These are phyloP conservation scores for Argentina silus DNA, from an alignment of 2,797 vertebrate genomes.

Conservation along the genomic window DNA sequence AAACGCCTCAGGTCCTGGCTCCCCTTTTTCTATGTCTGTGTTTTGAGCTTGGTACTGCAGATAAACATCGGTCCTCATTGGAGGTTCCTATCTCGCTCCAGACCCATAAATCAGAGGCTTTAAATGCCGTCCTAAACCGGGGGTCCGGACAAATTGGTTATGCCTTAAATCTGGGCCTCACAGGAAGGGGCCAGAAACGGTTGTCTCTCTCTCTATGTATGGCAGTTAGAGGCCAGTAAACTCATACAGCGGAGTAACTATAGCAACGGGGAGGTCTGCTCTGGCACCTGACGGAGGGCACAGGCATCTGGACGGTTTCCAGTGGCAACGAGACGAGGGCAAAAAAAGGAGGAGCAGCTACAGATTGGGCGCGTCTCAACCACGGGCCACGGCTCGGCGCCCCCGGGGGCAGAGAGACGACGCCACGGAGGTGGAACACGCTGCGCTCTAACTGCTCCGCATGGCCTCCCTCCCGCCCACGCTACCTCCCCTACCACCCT, in stretches of 20 bases:
- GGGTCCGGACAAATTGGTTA: not conserved
- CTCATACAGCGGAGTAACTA: conserved; percentile 26
- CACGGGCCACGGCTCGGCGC: not conserved
- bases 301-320: conserved; percentile 35
- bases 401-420: conserved; percentile 1
- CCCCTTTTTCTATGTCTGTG: too few species aligned
- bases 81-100: not conserved
- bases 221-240: not conserved
- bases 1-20: too few species aligned
- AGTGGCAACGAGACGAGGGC: conserved; percentile 15
- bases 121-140: not conserved
- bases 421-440: not conserved
- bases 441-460: too few species aligned
- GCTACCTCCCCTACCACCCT: too few species aligned
- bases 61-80: not conserved
- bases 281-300: not conserved
- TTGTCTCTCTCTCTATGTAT: not conserved
- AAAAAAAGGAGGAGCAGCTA: not conserved
- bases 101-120: not conserved
- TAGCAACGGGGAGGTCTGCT: conserved; percentile 35
- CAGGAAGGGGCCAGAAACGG: not conserved
- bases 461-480: too few species aligned
- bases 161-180: not conserved
- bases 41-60: not conserved
- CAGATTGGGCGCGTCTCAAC: not conserved